Evolutionary conservation across 2,888 invertebrate genomes (phyloP).

Genomic region (Parascotia fuliginaria): DNA sequence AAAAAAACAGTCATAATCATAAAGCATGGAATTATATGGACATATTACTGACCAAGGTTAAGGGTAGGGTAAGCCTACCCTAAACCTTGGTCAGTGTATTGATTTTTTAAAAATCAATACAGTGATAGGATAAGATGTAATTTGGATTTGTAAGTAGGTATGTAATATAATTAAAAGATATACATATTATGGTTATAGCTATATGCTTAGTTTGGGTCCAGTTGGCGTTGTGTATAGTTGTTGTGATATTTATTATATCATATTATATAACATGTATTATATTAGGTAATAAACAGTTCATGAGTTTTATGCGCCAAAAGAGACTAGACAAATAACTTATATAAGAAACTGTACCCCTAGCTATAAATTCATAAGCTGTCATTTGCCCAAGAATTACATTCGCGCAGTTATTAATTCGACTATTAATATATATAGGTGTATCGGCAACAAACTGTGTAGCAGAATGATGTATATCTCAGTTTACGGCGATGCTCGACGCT

Average conservation of each 20-base stretch:
- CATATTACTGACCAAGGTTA: constrained; percentile 10
- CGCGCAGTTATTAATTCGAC: constrained; percentile 38
- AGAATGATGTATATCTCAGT: constrained; percentile 65
- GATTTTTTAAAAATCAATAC: too few species aligned
- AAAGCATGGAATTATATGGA: constrained; percentile 11
- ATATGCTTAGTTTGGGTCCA: too few species aligned
- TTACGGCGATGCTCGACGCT: constrained; percentile 63
- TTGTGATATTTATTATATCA: too few species aligned
- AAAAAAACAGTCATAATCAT: constrained; percentile 10
- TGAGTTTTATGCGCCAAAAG: constrained; percentile 7
- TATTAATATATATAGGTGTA: constrained; percentile 49
- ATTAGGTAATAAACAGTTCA: too few species aligned
- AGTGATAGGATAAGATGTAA: too few species aligned
- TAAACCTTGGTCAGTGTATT: too few species aligned
- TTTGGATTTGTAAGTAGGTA: too few species aligned
- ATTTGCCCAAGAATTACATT: constrained; percentile 33
- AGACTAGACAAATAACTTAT: constrained; percentile 5
- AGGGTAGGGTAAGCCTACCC: too few species aligned
- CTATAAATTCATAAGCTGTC: constrained; percentile 21
- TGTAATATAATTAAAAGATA: too few species aligned
- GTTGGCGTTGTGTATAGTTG: too few species aligned
- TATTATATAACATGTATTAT: too few species aligned
- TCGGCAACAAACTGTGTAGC: constrained; percentile 46
- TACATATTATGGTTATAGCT: too few species aligned
- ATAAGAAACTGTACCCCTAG: background rate